phyloP scores from a whole-genome alignment of 2,888 invertebrate species.

The Magallana nippona region DNA sequence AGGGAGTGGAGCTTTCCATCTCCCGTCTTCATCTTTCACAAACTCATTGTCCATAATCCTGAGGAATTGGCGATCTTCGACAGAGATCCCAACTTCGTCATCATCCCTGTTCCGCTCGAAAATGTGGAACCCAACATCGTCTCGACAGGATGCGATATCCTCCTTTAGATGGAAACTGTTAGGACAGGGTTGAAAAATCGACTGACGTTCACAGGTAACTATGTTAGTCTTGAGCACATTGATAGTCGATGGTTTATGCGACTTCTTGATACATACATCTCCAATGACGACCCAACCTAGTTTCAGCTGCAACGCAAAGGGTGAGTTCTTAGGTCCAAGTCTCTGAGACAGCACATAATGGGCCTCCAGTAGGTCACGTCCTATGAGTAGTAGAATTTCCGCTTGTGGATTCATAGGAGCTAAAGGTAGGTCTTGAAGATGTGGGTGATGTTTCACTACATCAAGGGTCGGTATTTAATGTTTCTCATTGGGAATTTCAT shows the following conservation, averaged over 20 bases:
- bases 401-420: conserved; percentile 42
- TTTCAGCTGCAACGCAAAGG: conserved; percentile 47
- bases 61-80: conserved; percentile 49
- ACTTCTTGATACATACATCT: conserved; percentile 49
- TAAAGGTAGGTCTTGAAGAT: conserved; percentile 46
- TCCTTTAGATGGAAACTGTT: conserved; percentile 45
- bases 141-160: background rate
- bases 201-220: conserved; percentile 37
- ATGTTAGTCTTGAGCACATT: conserved; percentile 48
- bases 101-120: conserved; percentile 36
- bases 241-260: conserved; percentile 47
- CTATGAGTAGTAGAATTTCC: conserved; percentile 48
- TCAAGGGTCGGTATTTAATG: conserved; percentile 46
- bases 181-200: conserved; percentile 50
- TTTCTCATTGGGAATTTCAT: conserved; percentile 42
- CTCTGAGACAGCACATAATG: conserved; percentile 45
- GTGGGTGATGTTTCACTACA: conserved; percentile 26
- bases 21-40: conserved; percentile 37
- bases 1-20: conserved; percentile 46
- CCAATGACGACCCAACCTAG: conserved; percentile 54
- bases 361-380: conserved; percentile 44
- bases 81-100: conserved; percentile 39
- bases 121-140: conserved; percentile 23
- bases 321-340: conserved; percentile 45
- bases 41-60: conserved; percentile 47